Conservation (phyloP, 2,113 vertebrate species). For the Otocyon megalotis region DNA sequence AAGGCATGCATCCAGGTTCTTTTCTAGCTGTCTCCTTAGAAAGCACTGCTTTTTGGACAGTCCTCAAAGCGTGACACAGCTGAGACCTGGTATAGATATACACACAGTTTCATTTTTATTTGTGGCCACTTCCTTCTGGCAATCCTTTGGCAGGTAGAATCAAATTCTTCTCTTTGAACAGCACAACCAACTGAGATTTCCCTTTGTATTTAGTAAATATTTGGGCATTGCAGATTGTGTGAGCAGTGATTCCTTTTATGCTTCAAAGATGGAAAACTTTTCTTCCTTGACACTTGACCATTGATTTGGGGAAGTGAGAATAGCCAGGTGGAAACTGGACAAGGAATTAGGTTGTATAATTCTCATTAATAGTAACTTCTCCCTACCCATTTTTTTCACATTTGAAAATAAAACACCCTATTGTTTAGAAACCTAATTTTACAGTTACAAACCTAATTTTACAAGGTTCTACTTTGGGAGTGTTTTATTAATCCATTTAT, state of each 20-base stretch:
- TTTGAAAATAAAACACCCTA: background rate
- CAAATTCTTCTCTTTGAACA: slow-evolving; percentile 17
- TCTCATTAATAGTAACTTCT: background rate
- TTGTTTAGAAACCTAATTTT: background rate
- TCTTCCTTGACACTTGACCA: background rate
- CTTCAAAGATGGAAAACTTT: background rate
- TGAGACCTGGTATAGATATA: slow-evolving; percentile 1
- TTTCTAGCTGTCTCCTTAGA: slow-evolving; percentile 62
- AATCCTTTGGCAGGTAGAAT: slow-evolving; percentile 54
- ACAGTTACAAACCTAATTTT: background rate
- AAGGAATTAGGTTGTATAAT: background rate
- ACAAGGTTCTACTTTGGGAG: background rate
- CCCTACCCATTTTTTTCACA: background rate
- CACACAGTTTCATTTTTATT: background rate
- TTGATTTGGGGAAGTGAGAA: background rate
- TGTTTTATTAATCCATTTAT: background rate
- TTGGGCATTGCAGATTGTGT: background rate
- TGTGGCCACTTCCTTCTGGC: slow-evolving; percentile 1
- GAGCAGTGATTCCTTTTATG: background rate
- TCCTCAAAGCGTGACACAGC: slow-evolving; percentile 39
- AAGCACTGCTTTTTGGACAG: slow-evolving; percentile 58
- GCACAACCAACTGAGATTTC: slow-evolving; percentile 4
- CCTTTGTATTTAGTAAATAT: slow-evolving; percentile 57
- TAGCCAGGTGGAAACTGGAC: background rate
- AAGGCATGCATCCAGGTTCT: slow-evolving; percentile 22